Conservation (phyloP, 2,888 invertebrate genomes). For the Cryptus armator region DNA sequence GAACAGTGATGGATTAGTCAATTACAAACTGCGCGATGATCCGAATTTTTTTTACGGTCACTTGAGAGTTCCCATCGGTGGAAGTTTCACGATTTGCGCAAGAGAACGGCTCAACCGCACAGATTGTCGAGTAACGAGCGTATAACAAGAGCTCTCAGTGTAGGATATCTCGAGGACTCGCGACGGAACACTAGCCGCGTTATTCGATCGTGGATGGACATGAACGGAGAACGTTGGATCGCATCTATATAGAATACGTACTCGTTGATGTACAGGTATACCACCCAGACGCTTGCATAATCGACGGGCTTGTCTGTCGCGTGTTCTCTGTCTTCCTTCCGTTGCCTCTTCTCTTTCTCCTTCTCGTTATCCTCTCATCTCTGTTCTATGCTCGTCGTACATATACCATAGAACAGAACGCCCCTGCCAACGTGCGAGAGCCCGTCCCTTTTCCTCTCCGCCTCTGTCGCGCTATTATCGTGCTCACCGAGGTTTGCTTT, state of each 20-base stretch:
- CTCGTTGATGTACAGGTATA: background rate
- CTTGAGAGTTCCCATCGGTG: background rate
- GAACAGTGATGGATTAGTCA: background rate
- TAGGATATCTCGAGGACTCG: constrained; percentile 24
- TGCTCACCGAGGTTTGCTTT: constrained; percentile 35
- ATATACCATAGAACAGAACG: constrained; percentile 13
- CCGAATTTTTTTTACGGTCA: background rate
- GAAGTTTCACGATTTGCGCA: constrained; percentile 11
- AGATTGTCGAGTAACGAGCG: constrained; percentile 22
- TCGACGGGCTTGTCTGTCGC: constrained; percentile 45
- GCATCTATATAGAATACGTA: background rate
- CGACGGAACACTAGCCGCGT: constrained; percentile 22
- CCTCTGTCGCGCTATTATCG: constrained; percentile 21
- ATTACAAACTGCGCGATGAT: background rate
- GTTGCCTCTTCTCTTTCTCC: constrained; percentile 11
- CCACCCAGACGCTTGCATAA: constrained; percentile 39
- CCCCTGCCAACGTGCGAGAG: background rate
- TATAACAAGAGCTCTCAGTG: constrained; percentile 28
- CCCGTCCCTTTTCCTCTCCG: background rate
- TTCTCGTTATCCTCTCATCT: constrained; percentile 11
- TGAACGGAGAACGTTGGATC: background rate
- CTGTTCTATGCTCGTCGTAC: constrained; percentile 15
- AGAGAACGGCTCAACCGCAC: background rate
- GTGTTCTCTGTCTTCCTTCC: constrained; percentile 2
- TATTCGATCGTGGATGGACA: constrained; percentile 29